Conservation (phyloP, 2,797 vertebrate species). For the Thalassophryne amazonica region DNA sequence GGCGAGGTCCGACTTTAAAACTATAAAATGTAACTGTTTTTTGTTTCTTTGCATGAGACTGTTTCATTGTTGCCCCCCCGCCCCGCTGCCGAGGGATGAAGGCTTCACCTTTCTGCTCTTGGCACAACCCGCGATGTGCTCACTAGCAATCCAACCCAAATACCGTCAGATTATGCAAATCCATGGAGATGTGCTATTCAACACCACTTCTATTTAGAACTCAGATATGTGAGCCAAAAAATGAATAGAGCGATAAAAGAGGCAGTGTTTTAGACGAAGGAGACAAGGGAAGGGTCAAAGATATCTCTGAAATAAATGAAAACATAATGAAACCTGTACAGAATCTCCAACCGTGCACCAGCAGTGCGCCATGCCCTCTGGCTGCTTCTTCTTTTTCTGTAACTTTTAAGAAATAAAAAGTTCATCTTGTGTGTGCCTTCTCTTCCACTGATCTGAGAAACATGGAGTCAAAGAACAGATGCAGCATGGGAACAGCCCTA, state of each 20-base stretch:
- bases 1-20: not conserved
- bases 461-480: slow-evolving; percentile 5
- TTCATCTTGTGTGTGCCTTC: slow-evolving; percentile 5
- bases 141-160: slow-evolving; percentile 52
- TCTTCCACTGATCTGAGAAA: slow-evolving; percentile 12
- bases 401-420: slow-evolving; percentile 12
- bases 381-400: slow-evolving; percentile 17
- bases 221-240: slow-evolving; percentile 70
- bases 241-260: slow-evolving; percentile 77
- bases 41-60: slow-evolving; percentile 21
- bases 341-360: slow-evolving; percentile 54
- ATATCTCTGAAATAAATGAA: slow-evolving; percentile 56
- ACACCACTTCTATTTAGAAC: slow-evolving; percentile 69
- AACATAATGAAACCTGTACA: slow-evolving; percentile 63
- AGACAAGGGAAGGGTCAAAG: slow-evolving; percentile 57
- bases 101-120: slow-evolving; percentile 79
- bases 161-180: slow-evolving; percentile 86
- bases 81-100: slow-evolving; percentile 60
- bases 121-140: slow-evolving; percentile 66
- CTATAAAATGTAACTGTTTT: not conserved
- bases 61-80: slow-evolving; percentile 39
- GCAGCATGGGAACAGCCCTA: slow-evolving; percentile 64
- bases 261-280: slow-evolving; percentile 54
- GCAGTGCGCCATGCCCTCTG: slow-evolving; percentile 16
- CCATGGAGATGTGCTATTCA: slow-evolving; percentile 73